Evolutionary conservation across 2,113 vertebrate genomes (phyloP).

Genomic region (Eublepharis macularius): DNA sequence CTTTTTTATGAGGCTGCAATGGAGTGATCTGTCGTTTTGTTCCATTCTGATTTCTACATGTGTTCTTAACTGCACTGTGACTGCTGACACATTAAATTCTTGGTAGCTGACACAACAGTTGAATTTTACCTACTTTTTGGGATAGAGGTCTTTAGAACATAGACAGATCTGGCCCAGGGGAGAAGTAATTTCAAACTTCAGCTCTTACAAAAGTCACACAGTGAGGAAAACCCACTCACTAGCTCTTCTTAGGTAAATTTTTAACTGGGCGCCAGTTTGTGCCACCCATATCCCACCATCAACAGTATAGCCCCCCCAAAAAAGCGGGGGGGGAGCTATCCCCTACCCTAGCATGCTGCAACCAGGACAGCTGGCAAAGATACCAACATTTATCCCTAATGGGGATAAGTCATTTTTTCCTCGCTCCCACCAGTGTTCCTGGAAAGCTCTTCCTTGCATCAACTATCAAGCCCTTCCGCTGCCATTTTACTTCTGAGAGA

Average conservation of each 20-base stretch:
- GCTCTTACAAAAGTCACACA: not conserved
- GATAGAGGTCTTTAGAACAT: not conserved
- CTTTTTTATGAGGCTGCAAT: not conserved
- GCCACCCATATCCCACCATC: not conserved
- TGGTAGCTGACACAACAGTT: not conserved
- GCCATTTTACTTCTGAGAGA: too few species aligned
- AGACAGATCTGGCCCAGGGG: too few species aligned
- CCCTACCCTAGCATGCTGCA: not conserved
- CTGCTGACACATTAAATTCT: not conserved
- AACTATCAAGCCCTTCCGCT: not conserved
- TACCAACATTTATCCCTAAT: not conserved
- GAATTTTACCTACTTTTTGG: not conserved
- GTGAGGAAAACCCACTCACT: not conserved
- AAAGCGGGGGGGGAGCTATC: not conserved
- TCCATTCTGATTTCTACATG: not conserved
- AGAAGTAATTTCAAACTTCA: not conserved
- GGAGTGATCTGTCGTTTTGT: not conserved
- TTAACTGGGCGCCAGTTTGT: not conserved
- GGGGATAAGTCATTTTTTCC: too few species aligned
- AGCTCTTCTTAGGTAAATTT: not conserved
- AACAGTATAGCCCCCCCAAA: not conserved
- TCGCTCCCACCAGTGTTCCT: not conserved
- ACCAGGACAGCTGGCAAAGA: not conserved
- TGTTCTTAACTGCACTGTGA: too few species aligned
- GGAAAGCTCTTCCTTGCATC: too few species aligned